A percentile compares a stretch with the other conserved stretches of the same genome.
Evolutionary conservation across 2,113 vertebrate species (phyloP).

Genomic region (Psophia crepitans): DNA sequence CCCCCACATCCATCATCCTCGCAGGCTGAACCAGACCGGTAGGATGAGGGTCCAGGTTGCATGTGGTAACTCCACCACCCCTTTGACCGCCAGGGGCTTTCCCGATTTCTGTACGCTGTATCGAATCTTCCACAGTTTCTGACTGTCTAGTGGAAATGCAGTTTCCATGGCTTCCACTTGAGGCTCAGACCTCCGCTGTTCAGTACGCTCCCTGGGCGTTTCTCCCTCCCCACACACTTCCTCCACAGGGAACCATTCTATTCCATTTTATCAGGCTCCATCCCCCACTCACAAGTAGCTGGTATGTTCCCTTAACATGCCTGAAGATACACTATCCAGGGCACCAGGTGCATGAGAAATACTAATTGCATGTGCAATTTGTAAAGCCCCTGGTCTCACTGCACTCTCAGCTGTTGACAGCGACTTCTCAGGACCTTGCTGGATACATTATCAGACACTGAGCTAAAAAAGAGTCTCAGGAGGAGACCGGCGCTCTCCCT

Average conservation of each 20-base stretch:
- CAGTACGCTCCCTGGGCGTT: background rate
- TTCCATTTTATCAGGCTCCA: background rate
- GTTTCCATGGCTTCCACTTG: conserved; percentile 56
- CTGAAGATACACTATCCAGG: background rate
- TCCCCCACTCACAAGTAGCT: background rate
- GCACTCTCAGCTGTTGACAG: background rate
- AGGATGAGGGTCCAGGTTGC: background rate
- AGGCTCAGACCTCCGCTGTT: background rate
- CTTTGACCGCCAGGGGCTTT: background rate
- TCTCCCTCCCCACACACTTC: background rate
- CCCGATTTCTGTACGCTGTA: background rate
- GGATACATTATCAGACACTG: background rate
- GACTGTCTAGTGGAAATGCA: background rate
- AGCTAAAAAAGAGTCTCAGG: background rate
- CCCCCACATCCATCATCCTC: background rate
- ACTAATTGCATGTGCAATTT: background rate
- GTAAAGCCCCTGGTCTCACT: background rate
- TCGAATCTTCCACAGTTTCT: background rate
- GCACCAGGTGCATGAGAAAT: background rate
- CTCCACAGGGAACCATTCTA: background rate
- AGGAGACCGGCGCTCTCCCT: background rate
- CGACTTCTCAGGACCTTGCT: background rate
- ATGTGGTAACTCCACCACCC: background rate
- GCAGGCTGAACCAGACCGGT: background rate
- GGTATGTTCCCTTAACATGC: background rate